Base-by-base conservation (phyloP, 2,888 invertebrate species). In the Hirtodrosophila confusa region DNA sequence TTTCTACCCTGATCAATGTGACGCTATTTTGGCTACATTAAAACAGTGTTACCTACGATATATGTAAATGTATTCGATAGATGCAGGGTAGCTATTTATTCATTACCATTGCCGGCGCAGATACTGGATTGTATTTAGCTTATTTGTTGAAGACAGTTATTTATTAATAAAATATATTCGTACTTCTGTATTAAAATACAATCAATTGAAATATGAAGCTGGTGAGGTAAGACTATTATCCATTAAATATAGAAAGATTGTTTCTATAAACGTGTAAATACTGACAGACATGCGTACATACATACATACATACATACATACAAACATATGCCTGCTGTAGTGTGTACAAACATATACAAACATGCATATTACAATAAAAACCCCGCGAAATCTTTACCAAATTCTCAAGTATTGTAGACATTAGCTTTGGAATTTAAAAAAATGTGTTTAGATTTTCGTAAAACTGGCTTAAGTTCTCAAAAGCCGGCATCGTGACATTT, bases 181-280 rank as follows among this genome's bases (percentile, higher is more conserved):
- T n/a, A 54, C 7, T 31, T 4, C 11, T 23, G 24, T 11, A 33
- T 44, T 57, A 5, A 51, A 50, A 41, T 43, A 39, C 29, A 60
- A 41, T 56, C 27, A 61, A 48, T 51, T 43, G 23, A 36, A 79
- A 47, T 37, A 88, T 82, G 80, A 82, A 88, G 63, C 68, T 82
- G 66, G 88, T 88, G 33, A 82, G 80, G 80, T 82, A 82, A n/a
- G 86, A 6, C 17, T 17, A 17, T 8, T 48, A 45, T 39, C 4
- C 0, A 31, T 3, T 9, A 31, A 31, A 31, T 31, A 31, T 9
- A 8, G 0, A 6, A 31, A 6, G 4, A 8, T 9, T 0, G 4
- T 31, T 31, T 3, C 31, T 6, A 6, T 27, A 33, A 63, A 37
- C 37, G 37, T 49, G 44, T n/a, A 24, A 33, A 11, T 12, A 49